Evolutionary conservation across 2,888 invertebrate species (phyloP).

Genomic region (Pammene aurita): DNA sequence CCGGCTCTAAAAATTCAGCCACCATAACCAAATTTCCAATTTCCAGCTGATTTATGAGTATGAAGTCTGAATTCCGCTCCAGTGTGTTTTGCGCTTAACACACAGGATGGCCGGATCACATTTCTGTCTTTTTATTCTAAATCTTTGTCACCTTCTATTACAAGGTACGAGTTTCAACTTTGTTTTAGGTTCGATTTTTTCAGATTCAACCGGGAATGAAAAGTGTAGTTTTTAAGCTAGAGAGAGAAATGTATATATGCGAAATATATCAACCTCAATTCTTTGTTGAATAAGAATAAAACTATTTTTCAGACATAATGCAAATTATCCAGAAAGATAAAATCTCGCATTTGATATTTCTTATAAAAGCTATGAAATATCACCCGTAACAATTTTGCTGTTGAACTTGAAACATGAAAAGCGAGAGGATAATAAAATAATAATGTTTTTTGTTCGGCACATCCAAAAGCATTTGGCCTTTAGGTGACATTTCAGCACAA

Average conservation of each 20-base stretch:
- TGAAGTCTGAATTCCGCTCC: too few relatives aligned
- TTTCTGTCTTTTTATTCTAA: too few relatives aligned
- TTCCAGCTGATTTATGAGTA: too few relatives aligned
- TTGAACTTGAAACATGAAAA: not conserved
- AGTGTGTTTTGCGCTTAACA: too few relatives aligned
- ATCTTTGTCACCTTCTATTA: too few relatives aligned
- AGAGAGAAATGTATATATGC: not conserved
- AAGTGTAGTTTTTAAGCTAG: too few relatives aligned
- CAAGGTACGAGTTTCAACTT: too few relatives aligned
- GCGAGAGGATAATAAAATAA: not conserved
- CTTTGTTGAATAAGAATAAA: not conserved
- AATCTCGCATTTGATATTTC: not conserved
- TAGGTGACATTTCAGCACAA: slow-evolving; percentile 23
- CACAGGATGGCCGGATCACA: too few relatives aligned
- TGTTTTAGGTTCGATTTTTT: too few relatives aligned
- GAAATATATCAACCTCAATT: not conserved
- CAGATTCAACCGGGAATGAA: too few relatives aligned
- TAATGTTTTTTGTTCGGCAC: not conserved
- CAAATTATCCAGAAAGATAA: not conserved
- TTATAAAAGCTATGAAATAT: not conserved
- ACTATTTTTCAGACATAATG: not conserved
- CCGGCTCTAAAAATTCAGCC: too few relatives aligned
- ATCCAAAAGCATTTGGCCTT: slow-evolving; percentile 21
- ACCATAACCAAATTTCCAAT: too few relatives aligned
- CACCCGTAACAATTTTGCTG: not conserved